Evolutionary conservation across 2,888 invertebrate species (phyloP), one percentile per base, ranked within the genome.

Genomic region (Volucella inflata): DNA sequence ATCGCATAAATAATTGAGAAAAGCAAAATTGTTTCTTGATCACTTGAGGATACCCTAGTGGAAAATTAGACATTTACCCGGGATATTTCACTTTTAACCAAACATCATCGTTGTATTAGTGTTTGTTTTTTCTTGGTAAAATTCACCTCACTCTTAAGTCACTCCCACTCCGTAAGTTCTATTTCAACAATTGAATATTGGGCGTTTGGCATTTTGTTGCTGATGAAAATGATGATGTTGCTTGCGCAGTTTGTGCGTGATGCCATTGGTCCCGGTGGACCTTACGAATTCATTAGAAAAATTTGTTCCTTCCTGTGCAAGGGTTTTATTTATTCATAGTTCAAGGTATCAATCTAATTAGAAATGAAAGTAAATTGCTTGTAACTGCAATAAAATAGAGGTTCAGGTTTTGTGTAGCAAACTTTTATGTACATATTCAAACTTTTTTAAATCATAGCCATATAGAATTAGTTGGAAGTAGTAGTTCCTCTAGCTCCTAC

Each of bases 1-100:
- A 88, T 87, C 88, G 87, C 87, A 87, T 88, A 88, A 88, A 88
- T 88, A 88, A 88, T 87, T 88, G 88, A 88, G 74, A 87, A 89
- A 89, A 89, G 89, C 89, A 89, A 90, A 91, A 91, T 91, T 91
- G 91, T 91, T 91, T 91, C 90, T 90, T 91, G 91, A 91, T 91
- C 91, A 90, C 90, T 91, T 90, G 90, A 90, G 89, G 90, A 90
- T 89, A 90, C 91, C 91, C 90, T 89, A 90, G 89, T 89, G 89
- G 88, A 87, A 82, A 87, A 87, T 84, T 79, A 76, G 85, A 85
- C 74, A 85, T 85, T 85, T 85, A 85, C 76, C 72, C 85, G 81
- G 85, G 57, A 85, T 76, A 72, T 85, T 85, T 85, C 81, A 85
- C 85, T 85, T 85, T 81, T 81, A 81, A 77, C 76, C 74, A 85